Conservation (phyloP, 1,140 invertebrate species). For the Drosophila littoralis region DNA sequence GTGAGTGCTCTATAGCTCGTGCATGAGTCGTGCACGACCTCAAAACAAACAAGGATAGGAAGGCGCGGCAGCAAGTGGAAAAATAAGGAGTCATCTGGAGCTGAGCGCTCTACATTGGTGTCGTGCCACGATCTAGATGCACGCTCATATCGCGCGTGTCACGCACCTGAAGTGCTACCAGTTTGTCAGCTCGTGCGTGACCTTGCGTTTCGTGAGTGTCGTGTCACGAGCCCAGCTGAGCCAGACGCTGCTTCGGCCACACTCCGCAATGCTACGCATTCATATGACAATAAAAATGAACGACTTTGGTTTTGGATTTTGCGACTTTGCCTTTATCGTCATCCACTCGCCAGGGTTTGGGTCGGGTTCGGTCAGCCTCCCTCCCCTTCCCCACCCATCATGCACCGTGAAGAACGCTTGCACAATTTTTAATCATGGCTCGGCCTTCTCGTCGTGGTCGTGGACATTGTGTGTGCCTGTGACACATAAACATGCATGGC, state of each 20-base stretch:
- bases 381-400: background rate
- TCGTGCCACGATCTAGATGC: no score
- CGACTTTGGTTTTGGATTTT: constrained; percentile 80
- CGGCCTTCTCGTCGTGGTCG: constrained; percentile 33
- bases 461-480: constrained; percentile 65
- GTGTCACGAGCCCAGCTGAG: constrained; percentile 23
- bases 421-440: constrained; percentile 81
- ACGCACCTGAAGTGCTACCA: no score
- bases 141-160: no score
- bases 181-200: background rate
- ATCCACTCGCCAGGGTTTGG: constrained; percentile 10
- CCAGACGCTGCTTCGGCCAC: background rate
- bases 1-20: no score
- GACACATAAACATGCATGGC: constrained; percentile 76
- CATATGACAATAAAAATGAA: constrained; percentile 79
- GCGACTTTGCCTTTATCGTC: constrained; percentile 52
- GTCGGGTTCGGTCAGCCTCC: background rate
- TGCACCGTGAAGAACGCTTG: constrained; percentile 54
- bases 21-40: no score
- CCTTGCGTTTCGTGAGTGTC: constrained; percentile 2
- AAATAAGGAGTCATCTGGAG: no score
- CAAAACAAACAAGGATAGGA: no score
- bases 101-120: no score
- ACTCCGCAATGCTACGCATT: constrained; percentile 54
- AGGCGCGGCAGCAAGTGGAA: no score